A percentile compares a stretch with the other conserved stretches of the same genome.
Conservation (phyloP, 2,113 vertebrate species). For the Amblyornis subalaris region DNA sequence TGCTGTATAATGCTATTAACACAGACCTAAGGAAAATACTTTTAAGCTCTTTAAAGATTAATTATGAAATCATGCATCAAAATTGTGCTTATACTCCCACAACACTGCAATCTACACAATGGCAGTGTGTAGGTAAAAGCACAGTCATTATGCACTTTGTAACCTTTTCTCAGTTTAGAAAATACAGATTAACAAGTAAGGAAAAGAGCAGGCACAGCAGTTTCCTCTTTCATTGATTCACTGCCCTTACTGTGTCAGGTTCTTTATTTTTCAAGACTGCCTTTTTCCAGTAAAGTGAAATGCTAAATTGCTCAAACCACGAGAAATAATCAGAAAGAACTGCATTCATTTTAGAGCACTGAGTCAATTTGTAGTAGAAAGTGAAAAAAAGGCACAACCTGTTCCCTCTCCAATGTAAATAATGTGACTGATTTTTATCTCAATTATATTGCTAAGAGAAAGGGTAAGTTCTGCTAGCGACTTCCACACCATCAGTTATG, state of each 20-base stretch:
- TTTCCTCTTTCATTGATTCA: background rate
- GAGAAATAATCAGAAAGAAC: conserved; percentile 1
- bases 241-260: background rate
- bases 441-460: background rate
- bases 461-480: background rate
- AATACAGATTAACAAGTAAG: background rate
- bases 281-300: background rate
- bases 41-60: background rate
- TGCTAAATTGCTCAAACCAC: background rate
- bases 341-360: background rate
- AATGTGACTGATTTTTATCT: background rate
- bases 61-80: background rate
- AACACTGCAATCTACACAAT: background rate
- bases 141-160: background rate
- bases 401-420: background rate
- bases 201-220: background rate
- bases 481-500: background rate
- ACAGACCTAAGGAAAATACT: background rate
- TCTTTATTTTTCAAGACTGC: background rate
- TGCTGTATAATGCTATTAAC: background rate
- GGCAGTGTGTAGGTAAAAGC: background rate
- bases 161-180: background rate
- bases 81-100: background rate
- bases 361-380: background rate
- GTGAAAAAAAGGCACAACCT: background rate